phyloP scores from a whole-genome alignment of 2,113 vertebrate species.

The Myotis yumanensis region DNA sequence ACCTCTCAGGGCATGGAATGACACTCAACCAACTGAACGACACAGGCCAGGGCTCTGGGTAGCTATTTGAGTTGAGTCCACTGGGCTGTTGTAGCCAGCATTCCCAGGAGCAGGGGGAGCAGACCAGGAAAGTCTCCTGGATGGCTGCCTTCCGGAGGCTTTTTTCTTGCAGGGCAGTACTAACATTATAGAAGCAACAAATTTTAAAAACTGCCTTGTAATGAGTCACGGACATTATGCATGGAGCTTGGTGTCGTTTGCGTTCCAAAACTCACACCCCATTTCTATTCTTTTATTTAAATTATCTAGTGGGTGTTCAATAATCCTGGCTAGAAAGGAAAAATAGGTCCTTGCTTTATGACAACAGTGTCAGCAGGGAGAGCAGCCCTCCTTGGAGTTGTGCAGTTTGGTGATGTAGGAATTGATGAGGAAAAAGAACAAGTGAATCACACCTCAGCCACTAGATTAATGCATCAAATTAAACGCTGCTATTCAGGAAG shows the following conservation, averaged over 20 bases:
- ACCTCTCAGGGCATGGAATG: background rate
- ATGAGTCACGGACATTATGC: conserved; percentile 26
- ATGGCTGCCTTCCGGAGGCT: background rate
- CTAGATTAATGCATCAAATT: conserved; percentile 64
- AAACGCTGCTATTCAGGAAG: conserved; percentile 65
- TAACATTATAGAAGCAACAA: conserved; percentile 16
- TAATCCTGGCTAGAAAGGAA: conserved; percentile 51
- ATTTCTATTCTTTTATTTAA: conserved; percentile 52
- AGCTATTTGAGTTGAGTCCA: background rate
- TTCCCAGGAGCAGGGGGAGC: background rate
- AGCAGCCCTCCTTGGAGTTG: background rate
- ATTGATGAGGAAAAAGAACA: conserved; percentile 9
- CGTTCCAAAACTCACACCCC: conserved; percentile 16
- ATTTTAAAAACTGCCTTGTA: background rate
- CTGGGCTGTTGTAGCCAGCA: background rate
- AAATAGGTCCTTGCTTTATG: conserved; percentile 48
- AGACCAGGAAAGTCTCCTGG: background rate
- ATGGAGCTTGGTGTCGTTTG: background rate
- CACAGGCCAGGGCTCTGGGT: background rate
- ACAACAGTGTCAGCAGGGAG: conserved; percentile 31
- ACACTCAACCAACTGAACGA: background rate
- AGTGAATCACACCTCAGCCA: conserved; percentile 64
- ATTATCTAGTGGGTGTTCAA: conserved; percentile 49
- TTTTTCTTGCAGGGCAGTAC: background rate
- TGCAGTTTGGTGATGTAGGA: background rate